Evolutionary conservation across 2,113 vertebrate genomes (phyloP).

Genomic region (Cettia cetti): DNA sequence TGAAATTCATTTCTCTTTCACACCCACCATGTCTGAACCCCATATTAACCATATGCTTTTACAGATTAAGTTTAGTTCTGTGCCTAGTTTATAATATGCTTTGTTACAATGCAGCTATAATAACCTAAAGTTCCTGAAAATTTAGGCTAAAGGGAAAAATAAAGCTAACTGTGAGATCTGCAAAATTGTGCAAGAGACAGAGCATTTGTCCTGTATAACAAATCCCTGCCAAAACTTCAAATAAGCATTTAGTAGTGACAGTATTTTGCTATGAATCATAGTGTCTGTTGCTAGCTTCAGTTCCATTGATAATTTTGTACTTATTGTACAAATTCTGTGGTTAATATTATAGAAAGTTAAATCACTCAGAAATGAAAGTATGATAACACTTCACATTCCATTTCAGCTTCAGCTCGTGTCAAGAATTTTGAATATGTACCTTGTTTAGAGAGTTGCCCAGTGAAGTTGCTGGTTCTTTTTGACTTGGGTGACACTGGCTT

Average conservation of each 20-base stretch:
- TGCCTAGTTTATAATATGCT: neutral
- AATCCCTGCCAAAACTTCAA: neutral
- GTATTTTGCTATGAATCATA: neutral
- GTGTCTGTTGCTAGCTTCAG: neutral
- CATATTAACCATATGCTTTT: slow-evolving; percentile 8
- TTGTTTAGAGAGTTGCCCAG: neutral
- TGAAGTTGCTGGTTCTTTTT: neutral
- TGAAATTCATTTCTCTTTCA: slow-evolving; percentile 20
- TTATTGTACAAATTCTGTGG: neutral
- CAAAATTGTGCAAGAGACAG: neutral
- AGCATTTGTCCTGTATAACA: neutral
- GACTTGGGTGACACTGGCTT: neutral
- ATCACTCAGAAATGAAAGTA: neutral
- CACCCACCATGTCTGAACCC: neutral
- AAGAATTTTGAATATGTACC: neutral
- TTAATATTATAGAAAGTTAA: neutral
- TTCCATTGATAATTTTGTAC: neutral
- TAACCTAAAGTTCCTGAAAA: neutral
- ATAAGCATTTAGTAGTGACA: neutral
- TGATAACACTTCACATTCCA: neutral
- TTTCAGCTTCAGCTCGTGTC: neutral
- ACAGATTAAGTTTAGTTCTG: neutral
- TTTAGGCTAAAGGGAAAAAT: neutral
- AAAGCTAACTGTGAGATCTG: neutral
- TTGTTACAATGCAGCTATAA: neutral